Conservation (phyloP, 2,797 vertebrate genomes). For the Peromyscus melanophrys region DNA sequence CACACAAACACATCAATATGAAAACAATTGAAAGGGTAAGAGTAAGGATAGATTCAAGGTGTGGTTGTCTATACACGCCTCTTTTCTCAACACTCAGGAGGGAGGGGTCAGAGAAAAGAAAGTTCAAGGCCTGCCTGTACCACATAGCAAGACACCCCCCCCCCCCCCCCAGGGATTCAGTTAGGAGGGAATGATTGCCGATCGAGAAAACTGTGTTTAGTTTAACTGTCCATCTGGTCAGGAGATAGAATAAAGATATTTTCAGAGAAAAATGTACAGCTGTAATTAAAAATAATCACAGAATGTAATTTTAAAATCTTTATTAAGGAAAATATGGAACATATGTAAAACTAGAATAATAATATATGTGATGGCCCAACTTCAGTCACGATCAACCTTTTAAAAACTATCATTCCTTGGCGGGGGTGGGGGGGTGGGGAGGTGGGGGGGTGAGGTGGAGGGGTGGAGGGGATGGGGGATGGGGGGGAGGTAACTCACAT, state of each 20-base stretch:
- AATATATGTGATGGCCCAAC: neutral
- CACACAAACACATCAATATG: neutral
- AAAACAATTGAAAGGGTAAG: neutral
- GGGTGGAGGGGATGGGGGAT: too few species aligned
- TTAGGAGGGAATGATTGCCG: neutral
- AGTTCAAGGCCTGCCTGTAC: neutral
- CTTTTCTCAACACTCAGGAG: neutral
- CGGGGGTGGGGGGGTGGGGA: too few species aligned
- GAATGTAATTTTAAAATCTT: neutral
- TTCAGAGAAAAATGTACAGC: neutral
- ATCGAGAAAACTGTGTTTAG: neutral
- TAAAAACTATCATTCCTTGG: neutral
- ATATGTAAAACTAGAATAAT: conserved; percentile 30
- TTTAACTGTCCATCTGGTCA: neutral
- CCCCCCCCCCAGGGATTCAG: neutral
- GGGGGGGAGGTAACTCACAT: neutral
- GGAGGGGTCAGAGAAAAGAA: too few species aligned
- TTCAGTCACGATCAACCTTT: neutral
- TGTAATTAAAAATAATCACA: neutral
- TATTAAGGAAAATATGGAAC: conserved; percentile 14
- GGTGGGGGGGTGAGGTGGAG: too few species aligned
- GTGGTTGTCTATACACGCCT: neutral
- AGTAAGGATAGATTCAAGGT: neutral
- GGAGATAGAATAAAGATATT: conserved; percentile 17
- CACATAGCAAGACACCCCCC: neutral